Evolutionary conservation across 1,140 invertebrate species (phyloP), one percentile per base, ranked within the genome.

Genomic region (Sitodiplosis mosellana): DNA sequence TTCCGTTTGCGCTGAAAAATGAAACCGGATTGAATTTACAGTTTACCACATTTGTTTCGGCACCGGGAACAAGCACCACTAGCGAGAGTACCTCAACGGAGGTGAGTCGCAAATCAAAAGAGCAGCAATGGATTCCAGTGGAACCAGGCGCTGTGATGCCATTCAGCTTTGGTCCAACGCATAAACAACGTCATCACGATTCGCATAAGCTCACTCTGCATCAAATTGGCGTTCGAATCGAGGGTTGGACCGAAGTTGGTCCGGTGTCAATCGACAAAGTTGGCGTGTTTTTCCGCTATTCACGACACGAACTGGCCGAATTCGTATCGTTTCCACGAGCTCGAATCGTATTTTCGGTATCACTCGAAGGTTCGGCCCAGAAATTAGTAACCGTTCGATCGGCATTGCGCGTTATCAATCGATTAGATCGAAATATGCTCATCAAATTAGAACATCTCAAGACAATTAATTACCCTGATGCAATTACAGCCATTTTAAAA

Each of bases 321-420:
- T 53, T 59, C 41, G 57, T 66, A 42, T 64, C 64, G 36, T 51
- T 52, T n/a, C 61, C 56, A 20, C 75, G 76, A 54, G 79, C 81
- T 0, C 70, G 87, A 51, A 69, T 93, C 17, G 85, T 93, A 8
- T 82, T 93, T 59, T 83, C 86, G 54, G 85, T 98, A 1, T 78
- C 81, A 2, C 68, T 96, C 47, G 88, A 93, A 64, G 90, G 90
- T 1, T 91, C 86, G 33, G 92, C 93, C 1, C 76, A 86, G 50
- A 97, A 97, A 67, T 68, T 96, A 48, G 84, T 98, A n/a, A 89
- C 86, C n/a, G 80, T 98, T 3, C 74, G 90, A 48, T 96, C 92
- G 19, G 87, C 90, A 33, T 67, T 97, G 40, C 74, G 79, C 47
- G 65, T 96, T 2, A 65, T 74, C 6, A 98, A 98, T 68, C 71